These are phyloP conservation scores for Agonopterix alstromeriana DNA, from an alignment of 2,888 invertebrate genomes.

Conservation along the genomic window DNA sequence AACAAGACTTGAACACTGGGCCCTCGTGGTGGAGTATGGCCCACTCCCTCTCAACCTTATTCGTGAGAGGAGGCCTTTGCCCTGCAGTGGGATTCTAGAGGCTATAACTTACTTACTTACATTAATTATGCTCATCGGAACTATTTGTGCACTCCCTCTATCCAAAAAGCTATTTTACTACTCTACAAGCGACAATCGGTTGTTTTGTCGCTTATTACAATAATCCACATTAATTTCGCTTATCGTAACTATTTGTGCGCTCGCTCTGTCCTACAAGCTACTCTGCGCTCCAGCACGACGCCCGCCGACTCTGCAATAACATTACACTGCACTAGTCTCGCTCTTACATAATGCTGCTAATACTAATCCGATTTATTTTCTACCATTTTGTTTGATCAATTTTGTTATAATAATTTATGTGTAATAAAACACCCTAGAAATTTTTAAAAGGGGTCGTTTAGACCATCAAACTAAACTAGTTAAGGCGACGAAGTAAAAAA, in stretches of 20 bases:
- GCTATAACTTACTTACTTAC: too few species aligned
- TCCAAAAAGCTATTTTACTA: not conserved
- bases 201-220: not conserved
- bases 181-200: not conserved
- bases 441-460: too few species aligned
- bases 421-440: too few species aligned
- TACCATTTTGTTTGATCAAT: too few species aligned
- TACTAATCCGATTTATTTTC: constrained; percentile 21
- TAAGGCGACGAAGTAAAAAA: too few species aligned
- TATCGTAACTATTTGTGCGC: not conserved
- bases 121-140: not conserved
- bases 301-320: constrained; percentile 25
- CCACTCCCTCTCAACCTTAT: too few species aligned
- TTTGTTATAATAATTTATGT: too few species aligned
- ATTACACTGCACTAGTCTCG: constrained; percentile 28
- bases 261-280: constrained; percentile 5
- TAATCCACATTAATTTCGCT: not conserved
- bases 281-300: constrained; percentile 9
- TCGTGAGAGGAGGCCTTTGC: too few species aligned
- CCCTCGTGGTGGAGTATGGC: too few species aligned
- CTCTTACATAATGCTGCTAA: constrained; percentile 38
- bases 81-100: too few species aligned
- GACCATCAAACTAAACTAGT: too few species aligned
- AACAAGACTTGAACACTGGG: too few species aligned
- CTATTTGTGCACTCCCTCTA: not conserved